A percentile compares a stretch with the other conserved stretches of the same genome.
Conservation (phyloP, 2,888 invertebrate genomes). For the Alitta virens region DNA sequence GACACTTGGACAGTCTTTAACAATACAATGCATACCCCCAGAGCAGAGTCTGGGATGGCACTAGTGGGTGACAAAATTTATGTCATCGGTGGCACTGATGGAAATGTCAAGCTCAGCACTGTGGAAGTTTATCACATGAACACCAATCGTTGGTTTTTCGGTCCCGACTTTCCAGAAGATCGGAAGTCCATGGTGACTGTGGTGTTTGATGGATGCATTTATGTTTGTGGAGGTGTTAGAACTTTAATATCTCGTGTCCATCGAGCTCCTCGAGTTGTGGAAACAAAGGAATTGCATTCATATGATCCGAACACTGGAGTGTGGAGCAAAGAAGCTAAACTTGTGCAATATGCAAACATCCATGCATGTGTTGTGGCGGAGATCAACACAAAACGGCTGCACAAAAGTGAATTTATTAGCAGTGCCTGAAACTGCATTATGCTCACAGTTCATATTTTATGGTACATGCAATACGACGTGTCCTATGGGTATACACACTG, state of each 20-base stretch:
- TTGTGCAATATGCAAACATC: constrained; percentile 38
- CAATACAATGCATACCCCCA: constrained; percentile 34
- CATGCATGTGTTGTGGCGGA: constrained; percentile 31
- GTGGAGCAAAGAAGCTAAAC: constrained; percentile 37
- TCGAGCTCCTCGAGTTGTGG: constrained; percentile 29
- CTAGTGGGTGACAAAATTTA: constrained; percentile 67
- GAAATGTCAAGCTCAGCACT: constrained; percentile 82
- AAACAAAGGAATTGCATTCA: constrained; percentile 40
- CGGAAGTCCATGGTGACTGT: constrained; percentile 35
- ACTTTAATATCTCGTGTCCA: constrained; percentile 6
- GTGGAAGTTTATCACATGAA: constrained; percentile 79
- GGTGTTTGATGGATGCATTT: constrained; percentile 32
- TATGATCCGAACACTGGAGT: constrained; percentile 31
- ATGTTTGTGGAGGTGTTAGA: constrained; percentile 37
- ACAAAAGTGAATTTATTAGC: constrained; percentile 37
- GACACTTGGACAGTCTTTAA: constrained; percentile 36
- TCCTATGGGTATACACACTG: no score
- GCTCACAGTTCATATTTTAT: no score
- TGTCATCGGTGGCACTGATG: constrained; percentile 84
- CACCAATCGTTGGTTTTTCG: constrained; percentile 67
- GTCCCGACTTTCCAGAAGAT: constrained; percentile 43
- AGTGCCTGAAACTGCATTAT: constrained; percentile 3
- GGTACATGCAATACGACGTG: no score
- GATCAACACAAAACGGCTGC: constrained; percentile 36
- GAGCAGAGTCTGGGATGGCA: constrained; percentile 75